phyloP scores from a whole-genome alignment of 2,888 invertebrate genomes.

The Liopterus haemorrhoidalis region DNA sequence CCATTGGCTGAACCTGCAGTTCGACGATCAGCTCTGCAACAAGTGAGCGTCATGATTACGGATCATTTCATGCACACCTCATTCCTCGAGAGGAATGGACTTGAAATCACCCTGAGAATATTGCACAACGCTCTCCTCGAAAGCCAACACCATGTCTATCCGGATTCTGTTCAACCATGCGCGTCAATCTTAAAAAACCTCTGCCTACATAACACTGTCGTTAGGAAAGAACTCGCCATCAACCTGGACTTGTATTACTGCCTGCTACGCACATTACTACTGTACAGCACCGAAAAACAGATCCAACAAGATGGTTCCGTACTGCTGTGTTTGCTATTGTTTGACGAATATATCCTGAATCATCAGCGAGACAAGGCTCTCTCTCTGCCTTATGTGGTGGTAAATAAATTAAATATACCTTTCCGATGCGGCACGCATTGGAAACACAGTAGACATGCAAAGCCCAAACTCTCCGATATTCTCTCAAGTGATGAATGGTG shows the following conservation, averaged over 20 bases:
- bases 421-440: slow-evolving; percentile 48
- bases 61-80: slow-evolving; percentile 56
- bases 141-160: slow-evolving; percentile 47
- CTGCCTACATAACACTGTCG: slow-evolving; percentile 50
- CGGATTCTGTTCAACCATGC: slow-evolving; percentile 50
- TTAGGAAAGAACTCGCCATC: slow-evolving; percentile 54
- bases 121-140: slow-evolving; percentile 47
- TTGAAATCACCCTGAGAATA: slow-evolving; percentile 48
- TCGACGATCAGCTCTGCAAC: slow-evolving; percentile 60
- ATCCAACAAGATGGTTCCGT: slow-evolving; percentile 48
- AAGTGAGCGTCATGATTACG: slow-evolving; percentile 61
- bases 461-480: slow-evolving; percentile 39
- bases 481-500: slow-evolving; percentile 41
- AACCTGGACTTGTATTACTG: slow-evolving; percentile 40
- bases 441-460: slow-evolving; percentile 45
- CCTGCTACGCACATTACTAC: slow-evolving; percentile 47
- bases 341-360: slow-evolving; percentile 45
- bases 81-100: slow-evolving; percentile 55
- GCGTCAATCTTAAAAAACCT: slow-evolving; percentile 48
- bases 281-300: slow-evolving; percentile 51
- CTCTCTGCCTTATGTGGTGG: slow-evolving; percentile 48
- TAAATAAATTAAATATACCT: slow-evolving; percentile 46
- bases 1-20: slow-evolving; percentile 56
- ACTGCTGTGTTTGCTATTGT: slow-evolving; percentile 49
- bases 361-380: slow-evolving; percentile 38